Evolutionary conservation across 1,140 invertebrate species (phyloP), one percentile per base, ranked within the genome.

Genomic region (Pectinophora gossypiella): DNA sequence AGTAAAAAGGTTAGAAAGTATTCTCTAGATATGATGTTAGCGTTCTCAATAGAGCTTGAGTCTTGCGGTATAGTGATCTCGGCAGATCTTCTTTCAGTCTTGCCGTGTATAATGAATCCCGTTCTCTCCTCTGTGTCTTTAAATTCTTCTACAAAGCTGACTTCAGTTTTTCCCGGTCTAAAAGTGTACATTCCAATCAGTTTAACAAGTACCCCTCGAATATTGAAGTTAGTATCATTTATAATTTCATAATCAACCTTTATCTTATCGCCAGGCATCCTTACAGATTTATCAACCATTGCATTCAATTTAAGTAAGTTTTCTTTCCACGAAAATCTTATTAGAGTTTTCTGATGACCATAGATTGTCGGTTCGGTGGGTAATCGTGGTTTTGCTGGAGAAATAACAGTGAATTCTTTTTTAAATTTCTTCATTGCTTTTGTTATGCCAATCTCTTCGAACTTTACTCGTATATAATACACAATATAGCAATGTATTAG

Each of bases 11-110:
- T 42, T 3, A 51, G 3, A 42, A 42, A 51, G 18, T 42, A 51
- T 3, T 51, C 20, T 27, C 38, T 51, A 13, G 19, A 16, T 27
- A 51, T 43, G 5, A 51, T 22, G 10, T 51, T 51, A 23, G 36
- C 42, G 21, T 51, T 9, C 20, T 51, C 36, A 4, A 51, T 43
- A 7, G 48, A 23, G 16, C 27, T 27, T 27, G 35, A 9, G 6
- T 42, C 3, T 43, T 15, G 13, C 2, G 48, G 48, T n/a, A 40
- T 27, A 19, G 38, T 38, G 4, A 51, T 32, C 19, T 42, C 16
- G 23, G 13, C 22, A 18, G 38, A 13, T 18, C 38, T 42, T 7
- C 23, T 51, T 43, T 13, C 20, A 43, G 36, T 43, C 12, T 42
- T 43, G 7, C 16, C 13, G 7, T 2, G 3, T 3, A 3, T 40